These are phyloP conservation scores for Melopsittacus undulatus DNA, from an alignment of 2,797 vertebrate genomes.

Conservation along the genomic window DNA sequence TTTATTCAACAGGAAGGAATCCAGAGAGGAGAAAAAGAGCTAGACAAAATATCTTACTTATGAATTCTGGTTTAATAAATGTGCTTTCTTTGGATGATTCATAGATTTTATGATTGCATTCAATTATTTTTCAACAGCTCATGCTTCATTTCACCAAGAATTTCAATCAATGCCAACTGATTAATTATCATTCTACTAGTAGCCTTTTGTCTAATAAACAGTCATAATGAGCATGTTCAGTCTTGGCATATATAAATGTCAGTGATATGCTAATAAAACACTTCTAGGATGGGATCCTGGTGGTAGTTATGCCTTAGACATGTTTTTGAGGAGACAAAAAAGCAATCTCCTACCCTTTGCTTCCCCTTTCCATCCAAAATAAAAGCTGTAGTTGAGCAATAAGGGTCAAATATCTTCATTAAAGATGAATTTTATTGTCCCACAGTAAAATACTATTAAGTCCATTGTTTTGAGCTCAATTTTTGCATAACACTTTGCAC, in stretches of 20 bases:
- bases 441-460: neutral
- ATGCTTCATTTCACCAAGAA: conserved; percentile 78
- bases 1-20: conserved; percentile 49
- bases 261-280: conserved; percentile 35
- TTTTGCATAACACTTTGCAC: neutral
- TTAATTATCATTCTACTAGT: conserved; percentile 71
- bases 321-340: neutral
- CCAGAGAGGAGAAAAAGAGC: conserved; percentile 52
- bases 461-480: neutral
- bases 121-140: conserved; percentile 77
- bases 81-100: conserved; percentile 75
- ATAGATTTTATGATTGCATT: conserved; percentile 75
- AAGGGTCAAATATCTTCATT: neutral
- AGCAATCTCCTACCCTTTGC: neutral
- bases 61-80: conserved; percentile 76
- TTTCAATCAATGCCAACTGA: conserved; percentile 74
- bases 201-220: conserved; percentile 77
- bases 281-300: neutral
- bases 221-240: conserved; percentile 56
- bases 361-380: neutral
- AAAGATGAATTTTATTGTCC: neutral
- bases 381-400: neutral
- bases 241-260: conserved; percentile 60
- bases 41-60: conserved; percentile 72
- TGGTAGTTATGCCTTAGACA: neutral